phyloP scores from a whole-genome alignment of 2,888 invertebrate genomes.

The Pristionchus exspectatus region DNA sequence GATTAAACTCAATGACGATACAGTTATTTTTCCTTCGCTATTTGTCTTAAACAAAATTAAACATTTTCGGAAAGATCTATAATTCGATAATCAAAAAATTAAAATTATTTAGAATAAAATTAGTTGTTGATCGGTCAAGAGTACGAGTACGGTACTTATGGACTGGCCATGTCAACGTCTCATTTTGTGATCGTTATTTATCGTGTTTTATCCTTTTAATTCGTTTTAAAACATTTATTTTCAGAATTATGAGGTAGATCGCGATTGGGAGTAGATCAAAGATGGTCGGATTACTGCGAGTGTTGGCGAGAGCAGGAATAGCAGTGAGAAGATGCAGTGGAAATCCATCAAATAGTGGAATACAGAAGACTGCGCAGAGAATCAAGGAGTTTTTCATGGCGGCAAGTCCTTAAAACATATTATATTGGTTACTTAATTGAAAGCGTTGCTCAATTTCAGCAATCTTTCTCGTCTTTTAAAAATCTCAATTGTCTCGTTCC shows the following conservation, averaged over 20 bases:
- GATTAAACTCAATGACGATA: no score
- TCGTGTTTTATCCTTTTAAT: neutral
- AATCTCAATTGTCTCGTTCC: neutral
- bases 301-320: slow-evolving; percentile 9
- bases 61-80: no score
- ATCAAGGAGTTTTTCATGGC: slow-evolving; percentile 45
- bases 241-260: slow-evolving; percentile 1
- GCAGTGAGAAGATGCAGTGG: slow-evolving; percentile 13
- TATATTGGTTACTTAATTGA: neutral
- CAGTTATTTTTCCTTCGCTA: no score
- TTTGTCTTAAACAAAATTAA: no score
- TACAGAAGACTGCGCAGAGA: neutral
- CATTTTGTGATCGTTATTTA: neutral
- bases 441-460: no score
- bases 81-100: no score
- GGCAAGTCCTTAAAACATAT: neutral
- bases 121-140: no score
- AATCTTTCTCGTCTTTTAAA: neutral
- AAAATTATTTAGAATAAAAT: no score
- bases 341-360: slow-evolving; percentile 30
- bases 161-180: neutral
- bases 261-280: neutral
- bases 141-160: no score
- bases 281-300: slow-evolving; percentile 33
- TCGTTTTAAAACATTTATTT: neutral